A percentile compares a stretch with the other conserved stretches of the same genome.
phyloP scores from a whole-genome alignment of 1,140 invertebrate genomes.

The Temnothorax curvispinosus region DNA sequence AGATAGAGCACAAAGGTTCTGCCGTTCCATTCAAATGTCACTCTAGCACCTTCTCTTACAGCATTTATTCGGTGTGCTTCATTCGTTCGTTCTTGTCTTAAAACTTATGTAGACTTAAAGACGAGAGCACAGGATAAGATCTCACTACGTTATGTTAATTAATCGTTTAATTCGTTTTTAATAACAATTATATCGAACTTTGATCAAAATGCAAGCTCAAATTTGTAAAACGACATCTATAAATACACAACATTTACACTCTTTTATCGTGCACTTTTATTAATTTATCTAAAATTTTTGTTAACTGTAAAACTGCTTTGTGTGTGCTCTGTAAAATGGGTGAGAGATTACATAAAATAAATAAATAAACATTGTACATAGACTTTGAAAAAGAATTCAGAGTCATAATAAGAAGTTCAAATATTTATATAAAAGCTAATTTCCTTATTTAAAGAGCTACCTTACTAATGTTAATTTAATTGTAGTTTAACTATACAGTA shows the following conservation, averaged over 20 bases:
- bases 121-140: conserved; percentile 70
- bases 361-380: neutral
- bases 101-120: conserved; percentile 80
- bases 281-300: neutral
- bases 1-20: conserved; percentile 80
- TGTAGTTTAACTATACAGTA: neutral
- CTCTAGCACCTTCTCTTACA: conserved; percentile 84
- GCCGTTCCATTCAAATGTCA: conserved; percentile 85
- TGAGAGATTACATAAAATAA: neutral
- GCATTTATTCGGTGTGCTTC: conserved; percentile 79
- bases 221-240: neutral
- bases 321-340: neutral
- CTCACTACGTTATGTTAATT: conserved; percentile 45
- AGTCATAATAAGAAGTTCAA: neutral
- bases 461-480: neutral
- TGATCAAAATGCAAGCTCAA: neutral
- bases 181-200: conserved; percentile 57
- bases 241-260: neutral
- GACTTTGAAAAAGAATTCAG: neutral
- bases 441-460: neutral
- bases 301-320: neutral
- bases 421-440: neutral
- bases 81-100: conserved; percentile 81
- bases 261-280: neutral
- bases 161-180: conserved; percentile 25